These are phyloP conservation scores for Labeo catla DNA, from an alignment of 2,113 vertebrate species.

Conservation along the genomic window DNA sequence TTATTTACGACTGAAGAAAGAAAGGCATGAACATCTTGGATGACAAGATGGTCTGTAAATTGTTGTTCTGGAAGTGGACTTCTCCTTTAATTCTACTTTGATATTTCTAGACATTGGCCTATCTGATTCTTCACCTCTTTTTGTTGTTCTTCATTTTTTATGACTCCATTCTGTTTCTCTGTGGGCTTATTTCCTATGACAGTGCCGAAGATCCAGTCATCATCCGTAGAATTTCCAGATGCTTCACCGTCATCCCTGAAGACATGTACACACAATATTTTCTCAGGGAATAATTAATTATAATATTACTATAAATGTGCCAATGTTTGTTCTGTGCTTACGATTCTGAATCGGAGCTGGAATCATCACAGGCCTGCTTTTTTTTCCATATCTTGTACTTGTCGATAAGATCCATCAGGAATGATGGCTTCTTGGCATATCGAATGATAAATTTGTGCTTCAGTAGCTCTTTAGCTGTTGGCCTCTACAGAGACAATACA, in stretches of 20 bases:
- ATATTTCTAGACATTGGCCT: background rate
- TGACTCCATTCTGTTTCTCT: slow-evolving; percentile 82
- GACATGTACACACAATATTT: slow-evolving; percentile 39
- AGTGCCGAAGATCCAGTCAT: slow-evolving; percentile 90
- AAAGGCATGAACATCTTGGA: too few relatives aligned
- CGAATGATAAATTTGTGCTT: slow-evolving; percentile 95
- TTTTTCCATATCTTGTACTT: slow-evolving; percentile 94
- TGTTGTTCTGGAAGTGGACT: too few relatives aligned
- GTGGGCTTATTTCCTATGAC: slow-evolving; percentile 86
- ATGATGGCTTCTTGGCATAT: slow-evolving; percentile 93
- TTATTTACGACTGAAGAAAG: too few relatives aligned
- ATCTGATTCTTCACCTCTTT: slow-evolving; percentile 67
- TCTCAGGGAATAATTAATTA: background rate
- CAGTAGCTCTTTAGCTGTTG: slow-evolving; percentile 93
- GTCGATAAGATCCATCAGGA: slow-evolving; percentile 93
- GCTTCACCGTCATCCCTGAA: slow-evolving; percentile 87
- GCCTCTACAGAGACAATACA: slow-evolving; percentile 79
- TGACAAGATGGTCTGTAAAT: too few relatives aligned
- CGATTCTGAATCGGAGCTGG: slow-evolving; percentile 90
- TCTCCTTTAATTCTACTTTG: background rate
- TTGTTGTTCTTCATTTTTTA: slow-evolving; percentile 74
- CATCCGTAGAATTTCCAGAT: slow-evolving; percentile 77
- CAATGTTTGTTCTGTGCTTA: slow-evolving; percentile 68
- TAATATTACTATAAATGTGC: background rate
- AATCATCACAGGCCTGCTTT: slow-evolving; percentile 85